phyloP scores from a whole-genome alignment of 2,113 vertebrate genomes.

The human region DNA sequence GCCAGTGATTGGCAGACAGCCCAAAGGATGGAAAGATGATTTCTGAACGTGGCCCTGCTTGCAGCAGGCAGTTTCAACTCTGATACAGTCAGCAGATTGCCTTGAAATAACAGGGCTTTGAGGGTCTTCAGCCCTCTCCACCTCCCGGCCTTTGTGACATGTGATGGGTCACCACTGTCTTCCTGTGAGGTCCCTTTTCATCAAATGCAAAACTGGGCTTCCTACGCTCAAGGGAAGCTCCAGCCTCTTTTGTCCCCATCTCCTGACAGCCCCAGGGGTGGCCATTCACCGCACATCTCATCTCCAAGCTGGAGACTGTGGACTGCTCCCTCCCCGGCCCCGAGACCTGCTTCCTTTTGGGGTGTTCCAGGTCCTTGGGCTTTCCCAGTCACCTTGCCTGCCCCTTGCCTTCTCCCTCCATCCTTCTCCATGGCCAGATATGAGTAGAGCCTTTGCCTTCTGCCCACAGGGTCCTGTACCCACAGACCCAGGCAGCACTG shows the following conservation, averaged over 20 bases:
- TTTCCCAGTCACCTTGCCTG: not conserved
- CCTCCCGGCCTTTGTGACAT: fast-evolving
- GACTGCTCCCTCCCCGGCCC: too few species aligned
- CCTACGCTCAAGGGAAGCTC: not conserved
- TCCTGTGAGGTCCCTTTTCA: not conserved
- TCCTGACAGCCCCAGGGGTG: not conserved
- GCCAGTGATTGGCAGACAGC: not conserved
- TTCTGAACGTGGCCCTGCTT: not conserved
- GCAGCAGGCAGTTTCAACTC: not conserved
- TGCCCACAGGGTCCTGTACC: not conserved
- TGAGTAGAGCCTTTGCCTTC: not conserved
- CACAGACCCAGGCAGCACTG: not conserved
- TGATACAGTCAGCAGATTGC: not conserved
- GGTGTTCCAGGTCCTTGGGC: not conserved
- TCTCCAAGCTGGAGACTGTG: not conserved
- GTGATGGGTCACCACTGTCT: fast-evolving
- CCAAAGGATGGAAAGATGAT: too few species aligned
- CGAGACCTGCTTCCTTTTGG: not conserved
- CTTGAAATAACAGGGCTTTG: too few species aligned
- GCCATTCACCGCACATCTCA: not conserved
- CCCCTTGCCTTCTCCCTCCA: not conserved
- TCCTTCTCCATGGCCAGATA: too few species aligned
- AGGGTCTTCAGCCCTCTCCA: not conserved
- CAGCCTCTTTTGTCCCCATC: not conserved
- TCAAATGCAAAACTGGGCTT: not conserved